These are phyloP conservation scores for Hoplostethus mediterraneus DNA, from an alignment of 2,797 vertebrate genomes.

Conservation along the genomic window DNA sequence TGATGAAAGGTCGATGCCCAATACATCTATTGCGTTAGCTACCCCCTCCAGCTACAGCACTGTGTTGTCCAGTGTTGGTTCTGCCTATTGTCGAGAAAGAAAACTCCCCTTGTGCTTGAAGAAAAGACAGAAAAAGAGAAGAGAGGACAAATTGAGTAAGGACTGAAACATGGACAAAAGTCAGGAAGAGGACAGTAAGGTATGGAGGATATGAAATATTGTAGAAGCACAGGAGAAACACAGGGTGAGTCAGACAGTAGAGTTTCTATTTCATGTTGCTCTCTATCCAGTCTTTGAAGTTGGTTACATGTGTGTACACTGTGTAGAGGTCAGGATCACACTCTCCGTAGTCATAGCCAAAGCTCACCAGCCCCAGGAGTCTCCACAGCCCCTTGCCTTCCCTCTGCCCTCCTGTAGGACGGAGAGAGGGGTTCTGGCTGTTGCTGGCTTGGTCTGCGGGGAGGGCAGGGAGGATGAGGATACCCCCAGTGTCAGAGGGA, in stretches of 20 bases:
- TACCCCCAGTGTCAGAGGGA: slow-evolving; percentile 94
- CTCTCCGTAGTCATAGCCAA: slow-evolving; percentile 93
- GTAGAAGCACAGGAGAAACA: slow-evolving; percentile 8
- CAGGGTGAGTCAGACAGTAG: neutral
- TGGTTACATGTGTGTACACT: slow-evolving; percentile 91
- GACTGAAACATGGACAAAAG: slow-evolving; percentile 17
- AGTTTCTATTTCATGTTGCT: slow-evolving; percentile 90
- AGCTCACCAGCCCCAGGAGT: slow-evolving; percentile 95
- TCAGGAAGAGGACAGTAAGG: slow-evolving; percentile 7
- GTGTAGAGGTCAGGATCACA: slow-evolving; percentile 93
- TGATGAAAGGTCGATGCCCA: slow-evolving; percentile 33
- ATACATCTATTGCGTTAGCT: slow-evolving; percentile 66
- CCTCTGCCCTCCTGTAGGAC: slow-evolving; percentile 58
- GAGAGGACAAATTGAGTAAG: neutral
- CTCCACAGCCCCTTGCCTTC: slow-evolving; percentile 85
- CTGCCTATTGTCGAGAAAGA: slow-evolving; percentile 45
- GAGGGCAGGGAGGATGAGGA: slow-evolving; percentile 86
- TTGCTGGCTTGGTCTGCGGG: slow-evolving; percentile 52
- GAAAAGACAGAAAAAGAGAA: neutral
- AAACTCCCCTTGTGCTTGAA: slow-evolving; percentile 55
- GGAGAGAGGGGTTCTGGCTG: slow-evolving; percentile 38
- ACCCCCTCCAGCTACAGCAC: slow-evolving; percentile 72
- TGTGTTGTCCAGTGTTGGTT: slow-evolving; percentile 81
- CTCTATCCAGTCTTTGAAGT: slow-evolving; percentile 97
- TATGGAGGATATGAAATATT: slow-evolving; percentile 35